These are phyloP conservation scores for Drosophila multiciliata DNA, from an alignment of 2,888 invertebrate species.

Conservation along the genomic window DNA sequence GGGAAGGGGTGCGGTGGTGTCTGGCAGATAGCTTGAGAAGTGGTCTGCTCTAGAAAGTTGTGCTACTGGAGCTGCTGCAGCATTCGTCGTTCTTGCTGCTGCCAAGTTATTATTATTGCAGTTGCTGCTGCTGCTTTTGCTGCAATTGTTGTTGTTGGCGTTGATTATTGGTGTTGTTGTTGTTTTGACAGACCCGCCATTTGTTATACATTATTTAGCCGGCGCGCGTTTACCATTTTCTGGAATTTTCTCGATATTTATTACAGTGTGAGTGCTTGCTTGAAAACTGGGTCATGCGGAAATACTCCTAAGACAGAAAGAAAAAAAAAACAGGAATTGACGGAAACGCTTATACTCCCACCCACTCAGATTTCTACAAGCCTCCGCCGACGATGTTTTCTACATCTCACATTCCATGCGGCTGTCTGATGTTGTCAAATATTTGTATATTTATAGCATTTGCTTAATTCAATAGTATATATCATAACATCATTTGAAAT, in stretches of 20 bases:
- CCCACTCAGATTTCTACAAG: not conserved
- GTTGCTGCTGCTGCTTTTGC: constrained; percentile 44
- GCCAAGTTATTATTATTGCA: constrained; percentile 71
- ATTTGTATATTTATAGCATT: not conserved
- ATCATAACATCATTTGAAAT: not conserved
- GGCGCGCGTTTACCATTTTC: constrained; percentile 46
- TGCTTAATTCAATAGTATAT: not conserved
- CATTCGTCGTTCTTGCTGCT: constrained; percentile 25
- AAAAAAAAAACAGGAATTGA: constrained; percentile 28
- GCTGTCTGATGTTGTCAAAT: not conserved
- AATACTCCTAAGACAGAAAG: constrained; percentile 40
- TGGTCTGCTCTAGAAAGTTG: constrained; percentile 42
- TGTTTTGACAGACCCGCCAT: constrained; percentile 68
- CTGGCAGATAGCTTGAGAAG: not conserved
- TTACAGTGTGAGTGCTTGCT: constrained; percentile 51
- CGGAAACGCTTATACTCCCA: constrained; percentile 30
- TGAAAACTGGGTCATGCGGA: constrained; percentile 69
- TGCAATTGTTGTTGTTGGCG: constrained; percentile 38
- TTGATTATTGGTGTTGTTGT: constrained; percentile 32
- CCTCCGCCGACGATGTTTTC: constrained; percentile 13
- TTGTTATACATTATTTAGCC: constrained; percentile 77
- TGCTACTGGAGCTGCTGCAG: constrained; percentile 27
- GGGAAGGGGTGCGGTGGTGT: not conserved
- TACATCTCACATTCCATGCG: constrained; percentile 37
- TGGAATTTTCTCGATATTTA: constrained; percentile 70